These are phyloP conservation scores for Ctena decussata DNA, from an alignment of 2,888 invertebrate species.

Conservation along the genomic window DNA sequence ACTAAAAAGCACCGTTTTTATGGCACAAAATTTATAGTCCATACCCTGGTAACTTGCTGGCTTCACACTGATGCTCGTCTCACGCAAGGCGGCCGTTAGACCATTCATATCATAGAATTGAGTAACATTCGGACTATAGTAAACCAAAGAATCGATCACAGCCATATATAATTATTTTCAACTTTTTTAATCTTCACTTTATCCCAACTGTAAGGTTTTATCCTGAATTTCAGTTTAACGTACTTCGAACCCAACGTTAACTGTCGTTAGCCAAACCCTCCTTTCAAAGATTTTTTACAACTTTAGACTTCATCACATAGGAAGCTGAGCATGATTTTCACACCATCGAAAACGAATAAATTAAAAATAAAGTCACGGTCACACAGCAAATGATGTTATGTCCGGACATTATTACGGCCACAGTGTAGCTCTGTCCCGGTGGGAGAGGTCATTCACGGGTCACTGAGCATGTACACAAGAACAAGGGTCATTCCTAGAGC, in stretches of 20 bases:
- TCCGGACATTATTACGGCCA: not conserved
- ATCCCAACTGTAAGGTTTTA: too few relatives aligned
- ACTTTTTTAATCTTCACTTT: too few relatives aligned
- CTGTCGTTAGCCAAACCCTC: too few relatives aligned
- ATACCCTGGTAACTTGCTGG: not conserved
- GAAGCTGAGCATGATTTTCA: not conserved
- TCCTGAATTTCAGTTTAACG: too few relatives aligned
- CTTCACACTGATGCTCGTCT: not conserved
- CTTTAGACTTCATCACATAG: not conserved
- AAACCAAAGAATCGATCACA: not conserved
- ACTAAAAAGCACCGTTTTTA: too few relatives aligned
- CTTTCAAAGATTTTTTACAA: not conserved
- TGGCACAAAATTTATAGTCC: not conserved
- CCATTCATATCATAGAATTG: constrained; percentile 9
- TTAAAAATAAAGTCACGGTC: not conserved
- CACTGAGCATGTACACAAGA: not conserved
- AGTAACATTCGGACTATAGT: not conserved
- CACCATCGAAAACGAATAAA: not conserved
- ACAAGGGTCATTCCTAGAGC: not conserved
- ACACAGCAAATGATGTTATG: not conserved
- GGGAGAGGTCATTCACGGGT: constrained; percentile 4
- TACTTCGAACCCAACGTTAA: too few relatives aligned
- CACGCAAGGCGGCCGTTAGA: not conserved
- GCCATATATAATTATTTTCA: too few relatives aligned
- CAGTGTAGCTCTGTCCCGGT: not conserved